Percentiles rank a stretch among this genome's conserved stretches.
phyloP scores from a whole-genome alignment of 2,888 invertebrate genomes.

The Eilema depressum region DNA sequence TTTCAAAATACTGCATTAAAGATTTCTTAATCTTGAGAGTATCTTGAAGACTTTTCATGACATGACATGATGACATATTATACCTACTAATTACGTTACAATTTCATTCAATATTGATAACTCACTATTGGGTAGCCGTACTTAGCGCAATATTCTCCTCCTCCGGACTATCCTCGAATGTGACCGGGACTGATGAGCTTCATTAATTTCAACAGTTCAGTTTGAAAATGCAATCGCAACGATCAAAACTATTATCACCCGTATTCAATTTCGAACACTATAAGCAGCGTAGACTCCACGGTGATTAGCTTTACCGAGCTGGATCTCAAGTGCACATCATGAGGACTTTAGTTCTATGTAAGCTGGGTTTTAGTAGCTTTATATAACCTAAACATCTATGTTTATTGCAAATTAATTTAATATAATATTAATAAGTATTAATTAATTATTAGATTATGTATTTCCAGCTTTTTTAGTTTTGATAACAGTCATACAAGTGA shows the following conservation, averaged over 20 bases:
- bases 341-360: constrained; percentile 66
- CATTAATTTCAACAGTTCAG: no score
- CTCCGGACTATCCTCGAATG: no score
- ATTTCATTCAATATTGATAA: no score
- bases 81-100: no score
- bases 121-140: background rate
- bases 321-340: constrained; percentile 60
- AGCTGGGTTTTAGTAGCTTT: constrained; percentile 31
- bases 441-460: background rate
- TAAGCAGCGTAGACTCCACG: constrained; percentile 65
- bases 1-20: no score
- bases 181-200: no score
- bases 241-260: constrained; percentile 59
- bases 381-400: background rate
- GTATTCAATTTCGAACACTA: constrained; percentile 68
- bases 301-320: constrained; percentile 55
- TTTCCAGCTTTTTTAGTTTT: constrained; percentile 39
- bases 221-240: constrained; percentile 36
- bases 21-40: background rate
- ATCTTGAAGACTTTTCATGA: background rate
- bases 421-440: background rate
- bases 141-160: no score
- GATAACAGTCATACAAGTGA: constrained; percentile 29
- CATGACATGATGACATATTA: no score
- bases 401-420: background rate